Percentiles rank a stretch among this genome's conserved stretches.
phyloP scores from a whole-genome alignment of 2,113 vertebrate species.

The Crotalus tigris region DNA sequence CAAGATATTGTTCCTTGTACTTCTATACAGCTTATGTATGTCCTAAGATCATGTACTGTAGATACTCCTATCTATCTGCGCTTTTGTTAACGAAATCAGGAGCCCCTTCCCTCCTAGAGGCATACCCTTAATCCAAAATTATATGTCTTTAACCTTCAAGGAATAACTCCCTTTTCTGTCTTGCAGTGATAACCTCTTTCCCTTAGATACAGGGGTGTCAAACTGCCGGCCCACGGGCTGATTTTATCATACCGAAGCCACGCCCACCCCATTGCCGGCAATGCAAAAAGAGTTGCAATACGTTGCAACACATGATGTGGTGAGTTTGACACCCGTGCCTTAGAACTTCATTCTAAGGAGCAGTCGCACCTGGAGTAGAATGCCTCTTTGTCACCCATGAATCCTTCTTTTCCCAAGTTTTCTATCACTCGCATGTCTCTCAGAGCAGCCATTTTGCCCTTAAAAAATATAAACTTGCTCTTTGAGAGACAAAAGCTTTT shows the following conservation, averaged over 20 bases:
- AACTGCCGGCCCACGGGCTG: too few species aligned
- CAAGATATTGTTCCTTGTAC: not conserved
- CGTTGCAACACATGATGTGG: too few species aligned
- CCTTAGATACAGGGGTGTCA: not conserved
- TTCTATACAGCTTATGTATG: not conserved
- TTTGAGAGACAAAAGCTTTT: not conserved
- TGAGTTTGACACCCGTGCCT: too few species aligned
- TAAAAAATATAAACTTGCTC: not conserved
- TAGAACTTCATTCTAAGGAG: not conserved
- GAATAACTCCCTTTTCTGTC: not conserved
- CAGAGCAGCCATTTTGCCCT: not conserved
- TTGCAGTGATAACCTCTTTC: not conserved
- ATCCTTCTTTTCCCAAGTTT: not conserved
- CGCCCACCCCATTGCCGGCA: too few species aligned
- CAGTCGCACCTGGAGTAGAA: not conserved
- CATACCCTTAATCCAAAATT: not conserved
- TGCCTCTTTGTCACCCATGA: not conserved
- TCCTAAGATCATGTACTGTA: not conserved
- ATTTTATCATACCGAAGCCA: too few species aligned
- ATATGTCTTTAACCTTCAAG: not conserved
- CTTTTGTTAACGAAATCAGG: not conserved
- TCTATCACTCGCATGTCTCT: not conserved
- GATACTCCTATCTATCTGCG: not conserved
- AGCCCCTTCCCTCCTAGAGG: not conserved
- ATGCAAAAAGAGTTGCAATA: too few species aligned